These are phyloP conservation scores for Periophthalmus magnuspinnatus DNA, from an alignment of 2,797 vertebrate species.

Conservation along the genomic window DNA sequence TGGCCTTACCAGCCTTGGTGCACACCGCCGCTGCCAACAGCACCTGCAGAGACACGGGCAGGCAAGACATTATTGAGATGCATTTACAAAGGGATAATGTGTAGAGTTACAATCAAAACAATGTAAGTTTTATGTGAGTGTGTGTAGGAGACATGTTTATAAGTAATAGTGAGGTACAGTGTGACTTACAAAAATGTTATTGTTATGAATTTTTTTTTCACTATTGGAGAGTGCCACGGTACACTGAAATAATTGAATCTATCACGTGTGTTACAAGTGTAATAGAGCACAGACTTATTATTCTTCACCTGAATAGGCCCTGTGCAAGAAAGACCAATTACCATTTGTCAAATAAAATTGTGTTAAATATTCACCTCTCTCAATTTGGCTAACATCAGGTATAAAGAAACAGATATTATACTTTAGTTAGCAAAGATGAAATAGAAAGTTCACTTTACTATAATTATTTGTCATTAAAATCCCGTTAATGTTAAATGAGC, in stretches of 20 bases:
- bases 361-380: not conserved
- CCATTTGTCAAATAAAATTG: not conserved
- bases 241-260: too few relatives aligned
- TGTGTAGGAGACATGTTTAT: too few relatives aligned
- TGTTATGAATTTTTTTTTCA: too few relatives aligned
- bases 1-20: conserved; percentile 97
- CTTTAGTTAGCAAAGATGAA: not conserved
- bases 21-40: conserved; percentile 98
- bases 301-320: not conserved
- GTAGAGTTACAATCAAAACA: not conserved
- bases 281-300: not conserved
- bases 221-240: too few relatives aligned
- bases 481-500: not conserved
- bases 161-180: too few relatives aligned
- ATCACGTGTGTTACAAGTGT: too few relatives aligned
- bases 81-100: not conserved
- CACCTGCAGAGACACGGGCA: conserved; percentile 78
- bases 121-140: not conserved
- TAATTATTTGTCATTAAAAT: not conserved
- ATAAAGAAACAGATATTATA: not conserved
- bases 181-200: too few relatives aligned
- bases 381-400: not conserved
- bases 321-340: not conserved
- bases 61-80: not conserved
- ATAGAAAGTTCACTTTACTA: not conserved